A percentile compares a stretch with the other conserved stretches of the same genome.
Conservation (phyloP, 2,888 invertebrate species). For the Pachydiplax longipennis region DNA sequence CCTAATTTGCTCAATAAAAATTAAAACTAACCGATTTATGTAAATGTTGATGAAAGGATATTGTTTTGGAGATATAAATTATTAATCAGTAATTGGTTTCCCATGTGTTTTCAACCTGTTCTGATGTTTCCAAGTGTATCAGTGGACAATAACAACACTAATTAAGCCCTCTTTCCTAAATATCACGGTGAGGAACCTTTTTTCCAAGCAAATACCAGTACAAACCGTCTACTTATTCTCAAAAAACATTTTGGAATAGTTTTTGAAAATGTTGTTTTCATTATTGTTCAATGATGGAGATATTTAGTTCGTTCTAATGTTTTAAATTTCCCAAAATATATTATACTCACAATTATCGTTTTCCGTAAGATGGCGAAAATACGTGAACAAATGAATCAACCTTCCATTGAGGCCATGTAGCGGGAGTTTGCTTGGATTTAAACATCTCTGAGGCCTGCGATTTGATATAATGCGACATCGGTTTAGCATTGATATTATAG, state of each 20-base stretch:
- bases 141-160: background rate
- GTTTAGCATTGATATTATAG: no score
- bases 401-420: background rate
- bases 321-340: slow-evolving; percentile 43
- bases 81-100: background rate
- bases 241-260: background rate
- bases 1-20: background rate
- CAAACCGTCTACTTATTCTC: background rate
- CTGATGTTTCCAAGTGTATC: background rate
- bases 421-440: background rate
- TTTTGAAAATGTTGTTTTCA: background rate
- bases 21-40: background rate
- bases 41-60: background rate
- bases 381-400: background rate
- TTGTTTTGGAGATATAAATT: no score
- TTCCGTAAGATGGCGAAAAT: slow-evolving; percentile 44
- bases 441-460: background rate
- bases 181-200: background rate
- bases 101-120: background rate
- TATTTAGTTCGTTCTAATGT: background rate
- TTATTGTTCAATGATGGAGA: background rate
- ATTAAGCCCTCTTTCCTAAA: background rate
- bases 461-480: background rate
- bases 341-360: slow-evolving; percentile 41
- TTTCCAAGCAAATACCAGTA: background rate